phyloP scores from a whole-genome alignment of 2,797 vertebrate genomes.

The Clarias pachynema region DNA sequence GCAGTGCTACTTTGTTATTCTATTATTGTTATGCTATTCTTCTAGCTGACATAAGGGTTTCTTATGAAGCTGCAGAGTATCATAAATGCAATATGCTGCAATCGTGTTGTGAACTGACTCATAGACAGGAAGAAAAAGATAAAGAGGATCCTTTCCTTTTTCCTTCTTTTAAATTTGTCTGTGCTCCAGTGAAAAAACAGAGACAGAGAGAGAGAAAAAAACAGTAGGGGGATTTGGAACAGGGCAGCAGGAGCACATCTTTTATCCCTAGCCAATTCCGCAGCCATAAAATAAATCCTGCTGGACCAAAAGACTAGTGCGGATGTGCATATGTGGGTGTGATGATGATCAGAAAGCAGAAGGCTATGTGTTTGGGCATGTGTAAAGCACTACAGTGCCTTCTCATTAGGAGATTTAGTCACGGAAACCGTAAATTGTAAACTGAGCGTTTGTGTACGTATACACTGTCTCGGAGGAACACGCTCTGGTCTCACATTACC shows the following conservation, averaged over 20 bases:
- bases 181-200: neutral
- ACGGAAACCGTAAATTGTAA: neutral
- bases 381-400: neutral
- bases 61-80: no score
- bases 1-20: no score
- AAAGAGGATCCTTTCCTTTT: neutral
- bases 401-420: neutral
- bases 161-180: neutral
- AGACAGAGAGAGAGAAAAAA: neutral
- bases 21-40: no score
- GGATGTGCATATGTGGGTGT: conserved; percentile 19
- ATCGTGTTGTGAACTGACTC: neutral
- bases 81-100: no score
- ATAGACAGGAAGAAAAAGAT: neutral
- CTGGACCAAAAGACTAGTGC: neutral
- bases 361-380: conserved; percentile 12
- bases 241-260: neutral
- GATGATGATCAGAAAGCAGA: conserved; percentile 10
- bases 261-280: conserved; percentile 28
- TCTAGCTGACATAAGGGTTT: no score
- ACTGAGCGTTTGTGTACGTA: neutral
- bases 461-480: neutral
- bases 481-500: no score
- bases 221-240: neutral
- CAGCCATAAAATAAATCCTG: conserved; percentile 44